A percentile compares a stretch with the other conserved stretches of the same genome.
These are phyloP conservation scores for Ammodytes marinus DNA, from an alignment of 2,113 vertebrate species.

Conservation along the genomic window DNA sequence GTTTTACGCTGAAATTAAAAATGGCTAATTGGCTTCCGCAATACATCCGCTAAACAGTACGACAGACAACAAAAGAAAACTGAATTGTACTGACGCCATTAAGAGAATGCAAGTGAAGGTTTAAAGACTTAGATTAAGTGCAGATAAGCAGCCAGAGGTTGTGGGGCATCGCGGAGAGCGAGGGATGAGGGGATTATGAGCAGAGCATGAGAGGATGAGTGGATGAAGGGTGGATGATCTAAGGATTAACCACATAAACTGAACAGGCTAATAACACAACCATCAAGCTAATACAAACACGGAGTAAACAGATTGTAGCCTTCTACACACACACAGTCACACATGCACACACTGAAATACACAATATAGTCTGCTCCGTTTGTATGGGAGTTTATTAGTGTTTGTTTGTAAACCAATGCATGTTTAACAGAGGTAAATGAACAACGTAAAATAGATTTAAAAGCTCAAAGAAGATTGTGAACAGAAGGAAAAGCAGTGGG, in stretches of 20 bases:
- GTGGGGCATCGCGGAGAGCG: slow-evolving; percentile 62
- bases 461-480: slow-evolving; percentile 33
- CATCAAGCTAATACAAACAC: slow-evolving; percentile 71
- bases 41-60: slow-evolving; percentile 32
- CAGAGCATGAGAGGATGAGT: slow-evolving; percentile 78
- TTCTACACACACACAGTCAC: slow-evolving; percentile 9
- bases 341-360: background rate
- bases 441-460: slow-evolving; percentile 19
- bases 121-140: slow-evolving; percentile 57
- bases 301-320: slow-evolving; percentile 59
- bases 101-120: slow-evolving; percentile 27
- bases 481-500: slow-evolving; percentile 36
- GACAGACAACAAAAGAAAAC: slow-evolving; percentile 5
- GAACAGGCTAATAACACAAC: slow-evolving; percentile 81
- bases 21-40: slow-evolving; percentile 60
- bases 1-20: slow-evolving; percentile 50
- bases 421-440: slow-evolving; percentile 23
- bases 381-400: background rate
- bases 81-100: slow-evolving; percentile 34
- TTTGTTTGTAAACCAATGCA: slow-evolving; percentile 21
- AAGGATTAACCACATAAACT: slow-evolving; percentile 84
- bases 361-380: background rate
- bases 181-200: slow-evolving; percentile 82
- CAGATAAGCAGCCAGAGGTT: slow-evolving; percentile 74
- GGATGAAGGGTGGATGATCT: slow-evolving; percentile 81